Evolutionary conservation across 2,888 invertebrate genomes (phyloP), one percentile per base, ranked within the genome.

Genomic region (Macrostomum cliftonense): DNA sequence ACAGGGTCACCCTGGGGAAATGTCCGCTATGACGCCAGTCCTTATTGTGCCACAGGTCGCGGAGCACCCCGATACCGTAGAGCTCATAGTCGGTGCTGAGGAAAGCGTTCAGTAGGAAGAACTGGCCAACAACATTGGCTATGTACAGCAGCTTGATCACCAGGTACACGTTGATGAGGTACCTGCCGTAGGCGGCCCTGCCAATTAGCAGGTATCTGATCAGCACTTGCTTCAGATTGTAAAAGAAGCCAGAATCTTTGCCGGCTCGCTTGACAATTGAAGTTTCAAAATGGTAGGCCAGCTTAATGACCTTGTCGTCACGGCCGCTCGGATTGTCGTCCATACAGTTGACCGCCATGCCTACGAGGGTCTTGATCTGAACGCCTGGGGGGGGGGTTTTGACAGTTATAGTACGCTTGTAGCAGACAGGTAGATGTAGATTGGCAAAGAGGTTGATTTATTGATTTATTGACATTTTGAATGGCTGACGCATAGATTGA

Each of bases 81-180:
- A 65, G 43, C 54, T 64, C 61, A 54, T 63, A 68, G 17, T 64
- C 62, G 37, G 61, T 61, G 42, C 72, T 71, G 43, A 73, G 61
- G 56, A 73, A 73, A 49, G 64, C 61, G 58, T 73, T 71, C 53
- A 73, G 62, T 55, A 72, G 57, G 56, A 71, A 68, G 50, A 73
- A 62, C 57, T 73, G 72, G 14, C 68, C 67, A 13, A 72, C 60
- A 20, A 65, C 65, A 53, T 72, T 72, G 20, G 61, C 55, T 49
- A 71, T 63, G 53, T 72, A 71, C 11, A 72, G 56, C 39, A 64
- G 45, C 56, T 72, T 72, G 53, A 63, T 61, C 52, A 69, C 58
- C 39, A 71, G 57, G 56, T 73, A 73, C 13, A 50, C 21, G n/a
- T 43, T 43, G 16, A 43, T 49, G 13, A 49, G 37, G 38, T 49